Conservation (phyloP, 2,888 invertebrate genomes). For the Rhopalosiphum nymphaeae region DNA sequence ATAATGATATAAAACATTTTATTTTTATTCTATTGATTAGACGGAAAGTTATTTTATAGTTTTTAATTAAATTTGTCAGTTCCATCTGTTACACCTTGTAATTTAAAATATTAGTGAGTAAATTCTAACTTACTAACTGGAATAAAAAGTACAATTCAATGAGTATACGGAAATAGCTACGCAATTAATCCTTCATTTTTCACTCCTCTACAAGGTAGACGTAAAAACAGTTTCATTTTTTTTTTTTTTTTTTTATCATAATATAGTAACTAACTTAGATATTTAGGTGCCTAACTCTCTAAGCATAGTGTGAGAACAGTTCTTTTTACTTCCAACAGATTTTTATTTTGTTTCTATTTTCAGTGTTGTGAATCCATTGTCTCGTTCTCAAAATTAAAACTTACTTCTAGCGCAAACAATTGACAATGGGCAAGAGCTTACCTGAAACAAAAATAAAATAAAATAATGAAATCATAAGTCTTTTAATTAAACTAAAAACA, state of each 20-base stretch:
- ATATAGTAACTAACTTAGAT: neutral
- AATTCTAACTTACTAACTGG: neutral
- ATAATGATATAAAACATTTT: neutral
- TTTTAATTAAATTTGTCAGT: neutral
- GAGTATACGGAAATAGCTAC: neutral
- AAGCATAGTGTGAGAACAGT: neutral
- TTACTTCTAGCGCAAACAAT: constrained; percentile 23
- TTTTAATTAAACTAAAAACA: constrained; percentile 33
- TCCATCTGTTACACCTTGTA: neutral
- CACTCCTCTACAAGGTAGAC: neutral
- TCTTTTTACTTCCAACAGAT: neutral
- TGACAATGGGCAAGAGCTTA: constrained; percentile 39
- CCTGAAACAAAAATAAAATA: constrained; percentile 56
- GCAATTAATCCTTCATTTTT: neutral
- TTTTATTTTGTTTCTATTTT: neutral
- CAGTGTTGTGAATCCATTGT: constrained; percentile 18
- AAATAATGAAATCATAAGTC: constrained; percentile 29
- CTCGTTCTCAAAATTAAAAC: constrained; percentile 47
- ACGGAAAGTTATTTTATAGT: neutral
- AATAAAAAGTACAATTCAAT: neutral
- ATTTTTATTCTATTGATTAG: neutral
- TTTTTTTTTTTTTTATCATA: neutral
- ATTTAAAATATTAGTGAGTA: neutral
- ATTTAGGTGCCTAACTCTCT: neutral
- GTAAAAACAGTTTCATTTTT: neutral